Conservation (phyloP, 1,140 invertebrate species). For the Nixonia krombeini region DNA sequence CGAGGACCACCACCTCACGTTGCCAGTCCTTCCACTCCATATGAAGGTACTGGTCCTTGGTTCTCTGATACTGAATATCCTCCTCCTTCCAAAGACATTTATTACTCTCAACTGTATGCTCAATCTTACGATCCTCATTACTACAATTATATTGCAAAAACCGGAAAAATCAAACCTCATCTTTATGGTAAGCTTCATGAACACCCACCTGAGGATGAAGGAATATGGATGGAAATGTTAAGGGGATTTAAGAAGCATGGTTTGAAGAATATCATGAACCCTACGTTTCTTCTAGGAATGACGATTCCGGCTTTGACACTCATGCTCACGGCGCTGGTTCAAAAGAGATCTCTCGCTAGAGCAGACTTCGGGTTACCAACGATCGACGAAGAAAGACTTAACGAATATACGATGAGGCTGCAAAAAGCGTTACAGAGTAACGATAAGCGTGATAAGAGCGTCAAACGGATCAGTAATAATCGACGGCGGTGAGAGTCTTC, state of each 20-base stretch:
- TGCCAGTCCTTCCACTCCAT: conserved; percentile 41
- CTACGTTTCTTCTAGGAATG: conserved; percentile 63
- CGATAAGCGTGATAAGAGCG: conserved; percentile 10
- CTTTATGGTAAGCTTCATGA: conserved; percentile 60
- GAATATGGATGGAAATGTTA: conserved; percentile 60
- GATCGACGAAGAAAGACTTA: conserved; percentile 46
- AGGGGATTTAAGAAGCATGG: conserved; percentile 64
- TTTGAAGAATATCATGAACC: conserved; percentile 66
- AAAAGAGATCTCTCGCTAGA: conserved; percentile 57
- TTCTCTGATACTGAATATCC: conserved; percentile 46
- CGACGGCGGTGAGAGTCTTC: conserved; percentile 36
- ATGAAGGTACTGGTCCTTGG: conserved; percentile 51
- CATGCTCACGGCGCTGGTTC: conserved; percentile 62
- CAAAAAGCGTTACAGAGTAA: conserved; percentile 55
- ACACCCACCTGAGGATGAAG: conserved; percentile 38
- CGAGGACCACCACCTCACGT: conserved; percentile 28
- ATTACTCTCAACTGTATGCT: conserved; percentile 62
- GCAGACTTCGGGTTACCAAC: conserved; percentile 40
- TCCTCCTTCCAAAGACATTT: conserved; percentile 54
- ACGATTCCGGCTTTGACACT: conserved; percentile 64
- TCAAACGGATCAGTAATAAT: conserved; percentile 18
- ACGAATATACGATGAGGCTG: conserved; percentile 55
- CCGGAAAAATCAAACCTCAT: conserved; percentile 63
- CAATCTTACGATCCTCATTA: conserved; percentile 68
- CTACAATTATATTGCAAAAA: conserved; percentile 65